A percentile compares a stretch with the other conserved stretches of the same genome.
phyloP scores from a whole-genome alignment of 2,888 invertebrate genomes.

The Loripinus fragilis region DNA sequence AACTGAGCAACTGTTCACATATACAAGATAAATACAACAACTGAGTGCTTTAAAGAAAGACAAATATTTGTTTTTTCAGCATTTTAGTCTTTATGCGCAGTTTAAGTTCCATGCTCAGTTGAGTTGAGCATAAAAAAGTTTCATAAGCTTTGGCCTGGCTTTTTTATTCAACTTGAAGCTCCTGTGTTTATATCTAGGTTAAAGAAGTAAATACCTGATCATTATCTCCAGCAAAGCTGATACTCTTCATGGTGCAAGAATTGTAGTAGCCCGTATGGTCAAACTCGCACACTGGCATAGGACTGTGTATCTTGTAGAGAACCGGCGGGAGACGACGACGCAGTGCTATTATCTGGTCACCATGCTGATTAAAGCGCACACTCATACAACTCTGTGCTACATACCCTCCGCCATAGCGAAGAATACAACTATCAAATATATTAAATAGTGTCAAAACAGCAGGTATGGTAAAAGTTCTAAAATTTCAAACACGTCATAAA shows the following conservation, averaged over 20 bases:
- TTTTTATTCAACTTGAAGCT: no score
- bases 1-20: no score
- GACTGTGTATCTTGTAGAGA: slow-evolving; percentile 88
- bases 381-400: slow-evolving; percentile 88
- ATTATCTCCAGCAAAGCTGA: slow-evolving; percentile 94
- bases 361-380: slow-evolving; percentile 93
- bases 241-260: slow-evolving; percentile 98
- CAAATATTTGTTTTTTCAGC: no score
- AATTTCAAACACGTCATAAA: no score
- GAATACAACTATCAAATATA: slow-evolving; percentile 82
- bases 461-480: no score
- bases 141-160: no score
- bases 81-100: no score
- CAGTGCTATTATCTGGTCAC: slow-evolving; percentile 91
- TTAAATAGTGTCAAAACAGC: not conserved
- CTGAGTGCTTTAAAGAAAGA: no score
- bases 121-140: no score
- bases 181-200: no score
- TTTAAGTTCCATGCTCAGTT: no score
- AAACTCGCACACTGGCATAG: slow-evolving; percentile 92
- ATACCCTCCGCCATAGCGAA: slow-evolving; percentile 77
- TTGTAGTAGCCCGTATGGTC: slow-evolving; percentile 96
- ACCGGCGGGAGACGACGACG: slow-evolving; percentile 94
- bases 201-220: slow-evolving; percentile 86
- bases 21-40: no score